These are phyloP conservation scores for Heterodera schachtii DNA, from an alignment of 1,140 invertebrate species.

Conservation along the genomic window DNA sequence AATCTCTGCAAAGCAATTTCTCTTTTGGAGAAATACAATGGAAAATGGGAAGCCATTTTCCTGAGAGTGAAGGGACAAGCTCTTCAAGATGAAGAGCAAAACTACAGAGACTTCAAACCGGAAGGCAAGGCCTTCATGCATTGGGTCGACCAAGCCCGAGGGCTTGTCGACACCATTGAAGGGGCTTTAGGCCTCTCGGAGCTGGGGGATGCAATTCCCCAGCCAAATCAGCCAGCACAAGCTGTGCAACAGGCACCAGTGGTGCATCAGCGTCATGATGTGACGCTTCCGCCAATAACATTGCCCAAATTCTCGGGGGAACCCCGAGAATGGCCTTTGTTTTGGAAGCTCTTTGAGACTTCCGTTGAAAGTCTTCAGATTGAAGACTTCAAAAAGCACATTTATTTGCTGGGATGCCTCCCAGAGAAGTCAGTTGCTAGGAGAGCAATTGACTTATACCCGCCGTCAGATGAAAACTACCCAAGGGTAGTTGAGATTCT, in stretches of 20 bases:
- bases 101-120: neutral
- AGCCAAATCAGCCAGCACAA: neutral
- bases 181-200: neutral
- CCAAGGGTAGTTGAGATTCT: too few relatives aligned
- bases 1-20: neutral
- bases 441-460: too few relatives aligned
- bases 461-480: too few relatives aligned
- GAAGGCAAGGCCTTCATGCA: neutral
- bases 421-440: too few relatives aligned
- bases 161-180: neutral
- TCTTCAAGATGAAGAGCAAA: neutral
- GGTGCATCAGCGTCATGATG: neutral
- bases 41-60: neutral
- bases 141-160: neutral
- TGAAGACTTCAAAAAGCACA: too few relatives aligned
- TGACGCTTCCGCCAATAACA: neutral
- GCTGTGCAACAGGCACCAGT: too few relatives aligned
- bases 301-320: neutral
- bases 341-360: too few relatives aligned
- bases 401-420: too few relatives aligned
- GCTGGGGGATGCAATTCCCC: too few relatives aligned
- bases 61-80: neutral
- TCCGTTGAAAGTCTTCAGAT: too few relatives aligned
- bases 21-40: neutral
- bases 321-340: too few relatives aligned